Base-by-base conservation (phyloP, 2,888 invertebrate species). In the Drosophila cyrtoloma region DNA sequence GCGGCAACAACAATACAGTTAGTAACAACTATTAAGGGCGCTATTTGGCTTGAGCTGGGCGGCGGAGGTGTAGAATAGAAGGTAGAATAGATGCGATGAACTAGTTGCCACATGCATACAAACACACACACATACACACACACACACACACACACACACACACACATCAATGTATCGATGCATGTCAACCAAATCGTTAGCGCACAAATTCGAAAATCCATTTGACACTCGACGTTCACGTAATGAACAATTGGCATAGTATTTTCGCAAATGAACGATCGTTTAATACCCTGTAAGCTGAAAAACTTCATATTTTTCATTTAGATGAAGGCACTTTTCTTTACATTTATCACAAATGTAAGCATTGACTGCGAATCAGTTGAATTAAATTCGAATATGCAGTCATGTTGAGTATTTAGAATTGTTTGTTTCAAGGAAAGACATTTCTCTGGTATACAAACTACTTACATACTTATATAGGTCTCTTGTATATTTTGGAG, bases 191-290 rank as follows among this genome's bases (percentile, higher is more conserved):
- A 66, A 67, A 78, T 81, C 72, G 82, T 84, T 82, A 76, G 57
- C 71, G 69, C 69, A 75, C 70, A 75, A 81, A 70, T 84, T 88
- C 59, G 73, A 70, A 86, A 79, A 76, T 83, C 72, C 81, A 86
- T 85, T 88, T 84, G 74, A 83, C 79, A 88, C 75, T 88, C 75
- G 64, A 65, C 65, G 57, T 56, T 39, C 71, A 71, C 68, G 74
- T 76, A 75, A 85, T 83, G 75, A 81, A 76, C 71, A 76, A 58
- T 50, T 58, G 59, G 30, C 58, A 16, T 2, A 3, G 32, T 12
- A 33, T 9, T 19, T 0, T n/a, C 3, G 12, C 32, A 51, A 42
- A 19, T 55, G 70, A 51, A 26, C 57, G 59, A 66, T 71, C 19
- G 14, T 1, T 9, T n/a, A 35, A 74, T 70, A 70, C 66, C 69